Conservation (phyloP, 2,888 invertebrate species). For the Pachycephus smyrnensis region DNA sequence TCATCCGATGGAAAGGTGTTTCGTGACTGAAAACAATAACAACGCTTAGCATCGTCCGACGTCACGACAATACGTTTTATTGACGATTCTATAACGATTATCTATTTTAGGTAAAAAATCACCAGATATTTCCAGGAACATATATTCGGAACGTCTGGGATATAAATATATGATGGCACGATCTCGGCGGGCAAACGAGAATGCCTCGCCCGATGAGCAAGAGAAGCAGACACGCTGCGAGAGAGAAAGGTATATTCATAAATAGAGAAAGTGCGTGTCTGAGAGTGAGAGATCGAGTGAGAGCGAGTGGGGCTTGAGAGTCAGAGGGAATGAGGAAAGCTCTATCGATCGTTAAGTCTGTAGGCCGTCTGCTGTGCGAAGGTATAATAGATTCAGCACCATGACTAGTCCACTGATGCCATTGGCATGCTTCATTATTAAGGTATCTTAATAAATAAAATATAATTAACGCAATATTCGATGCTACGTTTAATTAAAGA, state of each 20-base stretch:
- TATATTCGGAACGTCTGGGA: conserved; percentile 16
- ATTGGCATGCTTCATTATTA: background rate
- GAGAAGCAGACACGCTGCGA: conserved; percentile 23
- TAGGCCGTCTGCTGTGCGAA: conserved; percentile 49
- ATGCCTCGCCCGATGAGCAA: conserved; percentile 29
- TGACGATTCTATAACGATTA: background rate
- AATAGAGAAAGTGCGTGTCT: conserved; percentile 14
- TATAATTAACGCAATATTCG: too few species aligned
- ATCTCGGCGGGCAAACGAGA: conserved; percentile 17
- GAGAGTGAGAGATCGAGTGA: conserved; percentile 10
- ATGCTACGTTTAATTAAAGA: background rate
- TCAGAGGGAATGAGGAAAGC: conserved; percentile 43
- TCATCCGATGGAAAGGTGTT: background rate
- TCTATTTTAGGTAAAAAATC: background rate
- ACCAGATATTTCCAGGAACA: background rate
- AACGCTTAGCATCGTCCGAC: background rate
- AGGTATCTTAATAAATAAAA: background rate
- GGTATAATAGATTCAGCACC: conserved; percentile 1
- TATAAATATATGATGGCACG: conserved; percentile 10
- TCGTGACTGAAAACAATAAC: conserved; percentile 19
- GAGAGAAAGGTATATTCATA: background rate
- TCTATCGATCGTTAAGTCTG: conserved; percentile 60
- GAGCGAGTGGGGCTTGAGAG: conserved; percentile 2
- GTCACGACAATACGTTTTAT: conserved; percentile 4
- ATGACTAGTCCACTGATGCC: background rate